These are phyloP conservation scores for Eptesicus fuscus DNA, from an alignment of 2,113 vertebrate species.

Conservation along the genomic window DNA sequence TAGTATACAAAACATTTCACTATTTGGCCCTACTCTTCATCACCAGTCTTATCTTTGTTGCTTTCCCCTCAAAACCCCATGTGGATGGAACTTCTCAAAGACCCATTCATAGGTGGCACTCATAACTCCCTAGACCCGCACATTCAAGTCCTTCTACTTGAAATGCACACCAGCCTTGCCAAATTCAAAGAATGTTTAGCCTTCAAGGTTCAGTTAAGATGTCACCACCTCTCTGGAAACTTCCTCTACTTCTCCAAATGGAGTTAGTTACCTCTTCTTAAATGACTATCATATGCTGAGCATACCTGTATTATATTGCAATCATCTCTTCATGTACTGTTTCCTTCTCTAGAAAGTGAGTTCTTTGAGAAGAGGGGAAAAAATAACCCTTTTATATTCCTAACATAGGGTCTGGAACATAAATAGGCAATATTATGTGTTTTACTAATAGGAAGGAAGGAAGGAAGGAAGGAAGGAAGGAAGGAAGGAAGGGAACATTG, in stretches of 20 bases:
- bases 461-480: not conserved
- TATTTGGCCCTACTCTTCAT: not conserved
- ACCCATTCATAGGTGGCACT: accelerated
- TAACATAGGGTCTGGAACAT: not conserved
- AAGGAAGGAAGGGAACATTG: accelerated
- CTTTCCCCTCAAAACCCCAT: not conserved
- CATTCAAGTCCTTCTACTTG: not conserved
- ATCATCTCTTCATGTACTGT: not conserved
- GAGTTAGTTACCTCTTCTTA: not conserved
- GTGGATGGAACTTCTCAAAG: not conserved
- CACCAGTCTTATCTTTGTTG: not conserved
- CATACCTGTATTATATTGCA: not conserved
- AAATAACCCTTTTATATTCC: not conserved
- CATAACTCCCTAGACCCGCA: not conserved
- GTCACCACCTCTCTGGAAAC: not conserved
- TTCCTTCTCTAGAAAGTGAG: not conserved
- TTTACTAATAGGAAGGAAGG: not conserved
- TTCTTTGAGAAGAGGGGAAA: not conserved
- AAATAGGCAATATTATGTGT: not conserved
- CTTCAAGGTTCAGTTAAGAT: not conserved
- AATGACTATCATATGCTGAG: not conserved
- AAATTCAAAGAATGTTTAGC: not conserved
- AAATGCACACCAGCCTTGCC: not conserved
- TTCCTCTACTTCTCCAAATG: not conserved
- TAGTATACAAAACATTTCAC: not conserved